A percentile compares a stretch with the other conserved stretches of the same genome.
Conservation (phyloP, 2,113 vertebrate genomes). For the Rhagologus leucostigma region DNA sequence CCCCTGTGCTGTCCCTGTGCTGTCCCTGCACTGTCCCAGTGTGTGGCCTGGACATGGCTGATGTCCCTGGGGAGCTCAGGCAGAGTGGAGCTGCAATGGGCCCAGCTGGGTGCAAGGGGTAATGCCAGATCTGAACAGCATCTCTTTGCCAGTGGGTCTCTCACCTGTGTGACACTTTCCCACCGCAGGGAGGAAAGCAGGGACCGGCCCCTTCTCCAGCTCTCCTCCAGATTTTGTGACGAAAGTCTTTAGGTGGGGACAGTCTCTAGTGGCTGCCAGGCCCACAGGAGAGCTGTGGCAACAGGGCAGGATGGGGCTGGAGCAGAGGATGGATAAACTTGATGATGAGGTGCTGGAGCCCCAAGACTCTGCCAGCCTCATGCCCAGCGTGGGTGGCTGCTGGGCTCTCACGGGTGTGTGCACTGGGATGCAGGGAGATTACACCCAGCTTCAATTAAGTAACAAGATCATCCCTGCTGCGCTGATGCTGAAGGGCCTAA, state of each 20-base stretch:
- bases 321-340: background rate
- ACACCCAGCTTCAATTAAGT: background rate
- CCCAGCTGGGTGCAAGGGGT: background rate
- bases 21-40: background rate
- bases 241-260: background rate
- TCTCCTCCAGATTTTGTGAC: background rate
- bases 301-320: background rate
- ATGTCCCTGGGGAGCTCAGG: background rate
- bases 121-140: background rate
- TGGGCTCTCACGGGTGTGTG: background rate
- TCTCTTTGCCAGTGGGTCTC: background rate
- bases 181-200: background rate
- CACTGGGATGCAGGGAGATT: background rate
- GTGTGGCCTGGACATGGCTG: rapidly evolving
- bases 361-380: background rate
- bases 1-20: background rate
- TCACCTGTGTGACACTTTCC: background rate
- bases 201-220: background rate
- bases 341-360: background rate
- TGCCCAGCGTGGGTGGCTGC: background rate
- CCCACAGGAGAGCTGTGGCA: background rate
- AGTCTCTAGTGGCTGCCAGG: background rate
- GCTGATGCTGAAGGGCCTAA: background rate
- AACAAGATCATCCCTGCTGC: background rate
- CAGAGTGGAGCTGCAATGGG: rapidly evolving